Evolutionary conservation across 2,113 vertebrate species (phyloP).

Genomic region (Desmodus rotundus): DNA sequence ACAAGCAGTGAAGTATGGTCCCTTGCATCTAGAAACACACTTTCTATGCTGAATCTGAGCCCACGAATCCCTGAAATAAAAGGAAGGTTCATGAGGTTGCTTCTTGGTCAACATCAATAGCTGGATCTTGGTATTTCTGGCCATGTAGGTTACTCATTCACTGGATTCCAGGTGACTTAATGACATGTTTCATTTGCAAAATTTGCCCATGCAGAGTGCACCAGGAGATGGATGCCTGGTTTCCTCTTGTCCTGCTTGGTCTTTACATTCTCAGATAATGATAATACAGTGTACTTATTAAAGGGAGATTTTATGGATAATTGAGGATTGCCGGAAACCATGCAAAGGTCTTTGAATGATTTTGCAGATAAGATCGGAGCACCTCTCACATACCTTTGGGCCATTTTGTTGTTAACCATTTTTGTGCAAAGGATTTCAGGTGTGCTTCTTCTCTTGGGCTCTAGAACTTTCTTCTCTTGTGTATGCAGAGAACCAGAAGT

Average conservation of each 20-base stretch:
- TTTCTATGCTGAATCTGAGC: not conserved
- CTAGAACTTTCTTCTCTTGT: not conserved
- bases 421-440: not conserved
- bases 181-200: not conserved
- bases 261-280: not conserved
- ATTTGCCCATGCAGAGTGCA: not conserved
- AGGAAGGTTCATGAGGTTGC: not conserved
- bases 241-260: not conserved
- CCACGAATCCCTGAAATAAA: not conserved
- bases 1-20: not conserved
- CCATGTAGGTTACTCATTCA: not conserved
- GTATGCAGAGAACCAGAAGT: not conserved
- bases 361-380: not conserved
- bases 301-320: not conserved
- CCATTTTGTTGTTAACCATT: not conserved
- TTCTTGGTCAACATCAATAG: not conserved
- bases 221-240: accelerated
- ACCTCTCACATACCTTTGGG: not conserved
- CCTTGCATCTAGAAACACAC: not conserved
- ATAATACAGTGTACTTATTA: not conserved
- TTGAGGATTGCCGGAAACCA: not conserved
- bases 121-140: not conserved
- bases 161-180: not conserved
- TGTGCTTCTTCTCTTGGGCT: not conserved
- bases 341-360: not conserved